phyloP scores from a whole-genome alignment of 1,140 invertebrate genomes.

The Oreohelix idahoensis region DNA sequence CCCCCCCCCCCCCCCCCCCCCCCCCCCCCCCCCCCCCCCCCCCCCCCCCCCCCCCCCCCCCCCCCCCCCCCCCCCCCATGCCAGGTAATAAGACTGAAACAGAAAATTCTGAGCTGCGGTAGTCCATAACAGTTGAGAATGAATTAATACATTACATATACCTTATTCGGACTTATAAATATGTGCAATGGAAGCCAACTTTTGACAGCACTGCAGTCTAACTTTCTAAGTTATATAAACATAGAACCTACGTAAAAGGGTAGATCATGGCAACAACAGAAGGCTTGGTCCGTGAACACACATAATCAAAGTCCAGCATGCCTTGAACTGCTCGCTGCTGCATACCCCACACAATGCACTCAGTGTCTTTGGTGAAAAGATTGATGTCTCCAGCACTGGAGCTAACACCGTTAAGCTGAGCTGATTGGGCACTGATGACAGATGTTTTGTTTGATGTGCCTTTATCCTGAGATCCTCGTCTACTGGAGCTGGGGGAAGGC shows the following conservation, averaged over 20 bases:
- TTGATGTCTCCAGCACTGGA: constrained; percentile 15
- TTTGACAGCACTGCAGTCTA: too few species aligned
- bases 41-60: too few species aligned
- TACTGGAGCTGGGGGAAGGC: constrained; percentile 55
- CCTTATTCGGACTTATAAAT: too few species aligned
- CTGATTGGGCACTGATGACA: neutral
- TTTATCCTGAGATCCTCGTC: constrained; percentile 52
- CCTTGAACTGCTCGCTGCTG: constrained; percentile 96
- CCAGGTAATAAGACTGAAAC: too few species aligned
- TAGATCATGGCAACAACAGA: constrained; percentile 96
- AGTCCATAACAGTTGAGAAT: too few species aligned
- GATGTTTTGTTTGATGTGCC: constrained; percentile 7
- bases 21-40: too few species aligned
- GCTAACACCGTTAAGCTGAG: neutral
- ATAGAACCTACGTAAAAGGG: constrained; percentile 79
- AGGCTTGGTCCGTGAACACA: constrained; percentile 88
- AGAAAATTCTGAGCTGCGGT: too few species aligned
- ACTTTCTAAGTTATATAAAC: too few species aligned
- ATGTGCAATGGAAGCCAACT: too few species aligned
- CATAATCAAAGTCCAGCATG: constrained; percentile 99
- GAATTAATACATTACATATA: too few species aligned
- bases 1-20: too few species aligned
- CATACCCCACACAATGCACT: constrained; percentile 99
- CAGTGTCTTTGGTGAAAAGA: constrained; percentile 86
- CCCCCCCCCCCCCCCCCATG: too few species aligned